phyloP scores from a whole-genome alignment of 2,113 vertebrate genomes.

The Eurypyga helias region DNA sequence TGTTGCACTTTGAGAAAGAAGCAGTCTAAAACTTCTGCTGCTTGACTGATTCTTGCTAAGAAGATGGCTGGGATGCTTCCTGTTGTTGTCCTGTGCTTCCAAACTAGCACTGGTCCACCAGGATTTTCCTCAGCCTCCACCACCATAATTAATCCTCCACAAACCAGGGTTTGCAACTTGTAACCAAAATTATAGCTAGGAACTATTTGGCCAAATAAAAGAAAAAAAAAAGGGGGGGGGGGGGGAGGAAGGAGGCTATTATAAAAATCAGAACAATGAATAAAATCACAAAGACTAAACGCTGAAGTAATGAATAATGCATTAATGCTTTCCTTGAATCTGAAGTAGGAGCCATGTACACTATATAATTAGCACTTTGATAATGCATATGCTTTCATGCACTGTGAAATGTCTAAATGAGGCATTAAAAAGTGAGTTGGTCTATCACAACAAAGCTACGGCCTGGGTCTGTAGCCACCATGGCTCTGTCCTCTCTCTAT shows the following conservation, averaged over 20 bases:
- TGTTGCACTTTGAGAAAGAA: neutral
- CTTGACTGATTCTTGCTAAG: neutral
- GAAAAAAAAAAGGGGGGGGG: accelerated
- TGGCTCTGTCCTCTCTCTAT: neutral
- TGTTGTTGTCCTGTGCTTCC: neutral
- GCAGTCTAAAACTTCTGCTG: neutral
- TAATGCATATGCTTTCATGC: neutral
- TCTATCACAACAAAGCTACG: neutral
- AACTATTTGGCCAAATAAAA: neutral
- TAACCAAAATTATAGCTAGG: neutral
- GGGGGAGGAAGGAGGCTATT: neutral
- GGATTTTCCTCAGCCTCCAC: neutral
- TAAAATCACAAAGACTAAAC: neutral
- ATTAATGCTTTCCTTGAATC: neutral
- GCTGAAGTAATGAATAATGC: neutral
- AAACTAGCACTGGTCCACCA: neutral
- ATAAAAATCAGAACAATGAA: neutral
- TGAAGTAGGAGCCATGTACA: neutral
- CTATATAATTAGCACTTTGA: neutral
- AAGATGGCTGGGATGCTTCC: neutral
- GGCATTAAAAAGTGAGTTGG: neutral
- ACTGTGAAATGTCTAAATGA: neutral
- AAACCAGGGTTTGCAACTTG: neutral
- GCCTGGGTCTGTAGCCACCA: neutral
- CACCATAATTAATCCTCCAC: neutral